Conservation (phyloP, 2,113 vertebrate species). For the Chionis minor region DNA sequence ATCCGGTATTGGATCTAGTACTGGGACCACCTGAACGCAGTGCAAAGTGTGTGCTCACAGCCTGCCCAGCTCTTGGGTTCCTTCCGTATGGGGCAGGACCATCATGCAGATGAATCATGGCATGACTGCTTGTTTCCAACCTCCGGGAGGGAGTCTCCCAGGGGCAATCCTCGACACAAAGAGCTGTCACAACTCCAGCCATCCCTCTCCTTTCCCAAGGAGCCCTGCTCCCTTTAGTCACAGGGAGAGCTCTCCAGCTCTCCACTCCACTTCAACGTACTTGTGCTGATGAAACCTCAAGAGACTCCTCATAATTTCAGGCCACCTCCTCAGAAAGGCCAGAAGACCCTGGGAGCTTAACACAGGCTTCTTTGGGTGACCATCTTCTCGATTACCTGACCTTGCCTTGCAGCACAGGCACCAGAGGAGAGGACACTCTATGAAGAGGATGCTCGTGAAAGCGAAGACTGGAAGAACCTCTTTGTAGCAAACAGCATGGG, state of each 20-base stretch:
- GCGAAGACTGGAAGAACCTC: background rate
- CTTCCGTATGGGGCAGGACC: background rate
- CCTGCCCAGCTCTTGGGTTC: background rate
- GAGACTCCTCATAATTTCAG: background rate
- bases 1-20: background rate
- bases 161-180: background rate
- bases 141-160: background rate
- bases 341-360: background rate
- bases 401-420: background rate
- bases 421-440: background rate
- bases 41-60: fast-evolving
- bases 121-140: background rate
- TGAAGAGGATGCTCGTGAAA: background rate
- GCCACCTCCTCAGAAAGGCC: background rate
- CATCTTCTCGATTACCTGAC: background rate
- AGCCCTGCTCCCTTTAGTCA: background rate
- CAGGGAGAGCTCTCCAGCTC: background rate
- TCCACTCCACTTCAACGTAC: background rate
- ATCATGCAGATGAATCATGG: background rate
- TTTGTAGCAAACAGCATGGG: background rate
- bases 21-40: background rate
- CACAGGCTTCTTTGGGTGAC: background rate
- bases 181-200: background rate
- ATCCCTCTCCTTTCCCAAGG: background rate
- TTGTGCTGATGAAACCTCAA: background rate